Conservation (phyloP, 2,888 invertebrate genomes). For the Hetaerina titia region DNA sequence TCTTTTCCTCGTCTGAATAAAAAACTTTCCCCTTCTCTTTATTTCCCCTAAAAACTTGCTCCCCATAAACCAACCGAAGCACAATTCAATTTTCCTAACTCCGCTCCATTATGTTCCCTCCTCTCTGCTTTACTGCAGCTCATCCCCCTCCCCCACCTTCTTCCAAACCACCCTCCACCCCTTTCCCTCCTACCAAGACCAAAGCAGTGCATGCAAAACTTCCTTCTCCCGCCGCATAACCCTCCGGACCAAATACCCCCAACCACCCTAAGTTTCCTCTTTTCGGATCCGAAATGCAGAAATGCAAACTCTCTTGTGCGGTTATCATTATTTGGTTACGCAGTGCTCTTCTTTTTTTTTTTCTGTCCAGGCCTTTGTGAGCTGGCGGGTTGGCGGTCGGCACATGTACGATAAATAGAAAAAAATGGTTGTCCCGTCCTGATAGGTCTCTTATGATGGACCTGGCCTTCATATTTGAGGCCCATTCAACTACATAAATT, state of each 20-base stretch:
- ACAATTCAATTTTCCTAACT: conserved; percentile 19
- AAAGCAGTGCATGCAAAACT: too few relatives aligned
- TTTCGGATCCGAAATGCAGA: not conserved
- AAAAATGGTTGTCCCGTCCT: too few relatives aligned
- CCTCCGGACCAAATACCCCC: not conserved
- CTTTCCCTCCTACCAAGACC: too few relatives aligned
- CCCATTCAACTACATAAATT: too few relatives aligned
- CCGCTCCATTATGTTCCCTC: conserved; percentile 11
- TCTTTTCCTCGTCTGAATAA: not conserved
- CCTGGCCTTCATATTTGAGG: too few relatives aligned
- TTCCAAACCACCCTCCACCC: too few relatives aligned
- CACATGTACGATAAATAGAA: not conserved
- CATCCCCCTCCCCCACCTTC: too few relatives aligned
- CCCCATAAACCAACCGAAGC: conserved; percentile 4
- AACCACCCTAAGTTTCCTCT: not conserved
- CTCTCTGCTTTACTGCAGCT: not conserved
- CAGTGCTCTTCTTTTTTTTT: not conserved
- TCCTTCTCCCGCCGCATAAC: too few relatives aligned
- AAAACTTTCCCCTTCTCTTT: conserved; percentile 2
- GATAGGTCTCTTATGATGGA: too few relatives aligned
- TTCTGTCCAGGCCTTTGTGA: not conserved
- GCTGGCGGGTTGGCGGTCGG: not conserved
- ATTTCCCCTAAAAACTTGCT: conserved; percentile 5
- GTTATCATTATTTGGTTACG: not conserved
- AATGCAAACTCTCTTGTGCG: not conserved